Percentiles rank a stretch among this genome's conserved stretches.
Conservation (phyloP, 2,888 invertebrate species). For the Sceliomorpha sp. region DNA sequence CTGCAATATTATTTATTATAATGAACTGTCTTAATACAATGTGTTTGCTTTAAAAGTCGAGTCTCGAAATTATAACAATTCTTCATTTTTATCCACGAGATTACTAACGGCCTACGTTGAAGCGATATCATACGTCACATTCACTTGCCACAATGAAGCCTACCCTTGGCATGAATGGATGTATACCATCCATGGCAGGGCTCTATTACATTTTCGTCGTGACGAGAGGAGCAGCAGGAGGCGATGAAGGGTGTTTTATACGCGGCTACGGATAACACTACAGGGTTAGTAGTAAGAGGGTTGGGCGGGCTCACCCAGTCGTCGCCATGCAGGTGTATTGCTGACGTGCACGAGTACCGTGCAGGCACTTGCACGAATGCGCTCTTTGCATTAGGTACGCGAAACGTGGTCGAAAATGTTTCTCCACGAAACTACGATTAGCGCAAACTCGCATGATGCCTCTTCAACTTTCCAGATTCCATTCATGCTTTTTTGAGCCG, state of each 20-base stretch:
- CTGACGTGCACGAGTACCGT: conserved; percentile 45
- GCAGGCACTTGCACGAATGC: conserved; percentile 42
- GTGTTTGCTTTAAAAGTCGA: too few relatives aligned
- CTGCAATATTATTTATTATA: too few relatives aligned
- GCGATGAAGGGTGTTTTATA: conserved; percentile 44
- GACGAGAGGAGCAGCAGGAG: conserved; percentile 41
- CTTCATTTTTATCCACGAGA: background rate
- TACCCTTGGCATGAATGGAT: conserved; percentile 21
- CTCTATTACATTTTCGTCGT: conserved; percentile 50
- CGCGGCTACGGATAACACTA: conserved; percentile 45
- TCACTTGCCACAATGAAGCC: conserved; percentile 45
- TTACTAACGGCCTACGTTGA: background rate
- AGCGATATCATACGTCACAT: conserved; percentile 30
- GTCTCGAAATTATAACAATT: too few relatives aligned
- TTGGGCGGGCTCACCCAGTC: conserved; percentile 35
- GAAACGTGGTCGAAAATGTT: conserved; percentile 42
- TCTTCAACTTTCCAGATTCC: conserved; percentile 14
- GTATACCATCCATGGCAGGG: conserved; percentile 37
- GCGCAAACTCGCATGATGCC: conserved; percentile 26
- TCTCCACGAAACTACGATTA: conserved; percentile 32
- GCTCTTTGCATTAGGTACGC: conserved; percentile 39
- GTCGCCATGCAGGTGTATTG: conserved; percentile 44
- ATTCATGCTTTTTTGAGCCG: conserved; percentile 16
- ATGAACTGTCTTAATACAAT: too few relatives aligned
- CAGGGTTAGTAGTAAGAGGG: conserved; percentile 35